phyloP scores from a whole-genome alignment of 1,140 invertebrate species.

The Dolichoris vasculosae region DNA sequence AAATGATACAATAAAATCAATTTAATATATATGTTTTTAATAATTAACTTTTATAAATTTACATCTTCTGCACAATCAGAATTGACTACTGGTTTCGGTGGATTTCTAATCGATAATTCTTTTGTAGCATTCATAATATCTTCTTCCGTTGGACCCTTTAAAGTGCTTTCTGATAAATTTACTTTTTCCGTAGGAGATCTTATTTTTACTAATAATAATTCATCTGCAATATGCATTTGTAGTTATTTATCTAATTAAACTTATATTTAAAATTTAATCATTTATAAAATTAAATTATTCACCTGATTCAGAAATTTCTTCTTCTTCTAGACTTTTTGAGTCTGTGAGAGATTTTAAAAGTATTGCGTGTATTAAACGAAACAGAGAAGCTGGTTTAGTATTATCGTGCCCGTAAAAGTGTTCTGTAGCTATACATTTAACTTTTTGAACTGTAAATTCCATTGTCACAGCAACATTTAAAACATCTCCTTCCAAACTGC shows the following conservation, averaged over 20 bases:
- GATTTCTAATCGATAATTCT: slow-evolving; percentile 64
- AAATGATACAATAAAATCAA: slow-evolving; percentile 26
- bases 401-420: slow-evolving; percentile 69
- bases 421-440: slow-evolving; percentile 69
- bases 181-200: slow-evolving; percentile 58
- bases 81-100: slow-evolving; percentile 57
- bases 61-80: slow-evolving; percentile 64
- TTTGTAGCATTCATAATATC: slow-evolving; percentile 68
- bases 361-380: slow-evolving; percentile 66
- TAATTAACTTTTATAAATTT: slow-evolving; percentile 52
- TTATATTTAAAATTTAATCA: not conserved
- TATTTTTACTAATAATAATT: slow-evolving; percentile 68
- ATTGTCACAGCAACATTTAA: slow-evolving; percentile 62
- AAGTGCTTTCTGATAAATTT: slow-evolving; percentile 61
- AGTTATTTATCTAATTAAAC: not conserved
- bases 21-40: slow-evolving; percentile 13
- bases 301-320: slow-evolving; percentile 68
- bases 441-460: slow-evolving; percentile 67
- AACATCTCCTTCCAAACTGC: slow-evolving; percentile 67
- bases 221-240: slow-evolving; percentile 64
- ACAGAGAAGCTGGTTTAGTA: slow-evolving; percentile 59
- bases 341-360: slow-evolving; percentile 66
- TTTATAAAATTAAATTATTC: slow-evolving; percentile 14
- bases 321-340: slow-evolving; percentile 62
- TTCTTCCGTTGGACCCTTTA: slow-evolving; percentile 70